Percentiles rank a stretch among this genome's conserved stretches.
phyloP scores from a whole-genome alignment of 2,797 vertebrate genomes.

The Neosilurus hyrtlii region DNA sequence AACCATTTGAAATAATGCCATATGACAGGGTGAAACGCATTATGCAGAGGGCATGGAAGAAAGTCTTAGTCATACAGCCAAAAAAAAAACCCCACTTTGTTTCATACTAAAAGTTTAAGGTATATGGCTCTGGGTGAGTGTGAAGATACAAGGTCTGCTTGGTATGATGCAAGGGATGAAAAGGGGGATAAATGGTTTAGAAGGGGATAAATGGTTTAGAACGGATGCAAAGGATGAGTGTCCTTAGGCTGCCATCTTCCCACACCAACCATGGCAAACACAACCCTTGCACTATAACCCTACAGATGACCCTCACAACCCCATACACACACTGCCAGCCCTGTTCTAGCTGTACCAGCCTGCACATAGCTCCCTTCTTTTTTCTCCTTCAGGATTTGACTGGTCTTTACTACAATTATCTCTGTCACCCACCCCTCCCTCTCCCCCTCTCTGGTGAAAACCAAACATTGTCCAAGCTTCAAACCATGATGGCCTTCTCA shows the following conservation, averaged over 20 bases:
- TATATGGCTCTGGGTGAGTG: not conserved
- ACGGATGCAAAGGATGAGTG: not conserved
- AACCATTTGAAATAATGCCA: not conserved
- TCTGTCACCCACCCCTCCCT: slow-evolving; percentile 12
- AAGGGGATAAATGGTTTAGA: not conserved
- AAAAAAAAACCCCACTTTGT: not conserved
- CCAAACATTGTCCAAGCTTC: slow-evolving; percentile 38
- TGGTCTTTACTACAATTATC: slow-evolving; percentile 30
- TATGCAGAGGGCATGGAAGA: not conserved
- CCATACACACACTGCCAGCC: slow-evolving; percentile 45
- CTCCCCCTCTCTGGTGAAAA: slow-evolving; percentile 30
- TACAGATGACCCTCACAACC: slow-evolving; percentile 18
- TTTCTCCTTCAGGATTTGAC: slow-evolving; percentile 29
- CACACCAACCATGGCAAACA: not conserved
- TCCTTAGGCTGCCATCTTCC: not conserved
- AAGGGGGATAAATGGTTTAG: not conserved
- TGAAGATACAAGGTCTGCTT: not conserved
- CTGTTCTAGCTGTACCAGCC: slow-evolving; percentile 53
- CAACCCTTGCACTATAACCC: slow-evolving; percentile 14
- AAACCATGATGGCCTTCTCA: not conserved
- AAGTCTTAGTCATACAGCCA: not conserved
- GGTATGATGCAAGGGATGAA: not conserved
- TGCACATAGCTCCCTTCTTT: slow-evolving; percentile 39
- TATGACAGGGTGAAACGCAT: not conserved
- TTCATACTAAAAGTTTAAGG: not conserved